Evolutionary conservation across 2,113 vertebrate genomes (phyloP), one percentile per base, ranked within the genome.

Genomic region (Podarcis muralis): DNA sequence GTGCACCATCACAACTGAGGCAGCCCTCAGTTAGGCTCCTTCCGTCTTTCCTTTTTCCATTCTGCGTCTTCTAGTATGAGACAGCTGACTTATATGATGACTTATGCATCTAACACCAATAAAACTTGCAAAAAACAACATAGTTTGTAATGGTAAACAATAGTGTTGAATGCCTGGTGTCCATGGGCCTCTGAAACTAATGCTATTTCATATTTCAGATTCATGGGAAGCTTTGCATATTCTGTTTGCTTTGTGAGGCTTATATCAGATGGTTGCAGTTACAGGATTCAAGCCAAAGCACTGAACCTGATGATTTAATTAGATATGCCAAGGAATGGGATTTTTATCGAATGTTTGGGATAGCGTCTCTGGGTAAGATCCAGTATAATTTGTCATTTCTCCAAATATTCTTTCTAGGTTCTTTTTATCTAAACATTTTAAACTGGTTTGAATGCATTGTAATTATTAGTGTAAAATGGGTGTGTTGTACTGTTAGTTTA

Each of bases 271-370:
- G 99, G 99, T 97, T 98, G 68, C 96, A 97, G 62, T 97, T 98
- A 8, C 98, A 98, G n/a, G 98, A 98, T 92, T 98, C 98, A 2
- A 98, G 96, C 94, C 97, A 95, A 94, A 98, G 95, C 94, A 92
- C 74, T 1, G 98, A 99, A 91, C 98, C 98, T 0, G 97, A 98
- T 1, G 98, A 99, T 96, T 97, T 99, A 90, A 99, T 99, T 95
- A 95, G 99, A 95, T 99, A 99, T 88, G 98, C 99, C 78, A 99
- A 98, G 90, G 98, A 99, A 87, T 99, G 99, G 99, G 98, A 99
- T 91, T 99, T 99, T 96, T 99, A 99, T 57, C 90, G 96, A 95
- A 98, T 98, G 98, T 99, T 99, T 93, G 97, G 97, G 65, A 88
- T 98, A 92, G 98, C 98, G 76, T 96, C 98, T 87, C 97, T 99